Conservation (phyloP, 1,140 invertebrate genomes). For the Magallana ariakensis region DNA sequence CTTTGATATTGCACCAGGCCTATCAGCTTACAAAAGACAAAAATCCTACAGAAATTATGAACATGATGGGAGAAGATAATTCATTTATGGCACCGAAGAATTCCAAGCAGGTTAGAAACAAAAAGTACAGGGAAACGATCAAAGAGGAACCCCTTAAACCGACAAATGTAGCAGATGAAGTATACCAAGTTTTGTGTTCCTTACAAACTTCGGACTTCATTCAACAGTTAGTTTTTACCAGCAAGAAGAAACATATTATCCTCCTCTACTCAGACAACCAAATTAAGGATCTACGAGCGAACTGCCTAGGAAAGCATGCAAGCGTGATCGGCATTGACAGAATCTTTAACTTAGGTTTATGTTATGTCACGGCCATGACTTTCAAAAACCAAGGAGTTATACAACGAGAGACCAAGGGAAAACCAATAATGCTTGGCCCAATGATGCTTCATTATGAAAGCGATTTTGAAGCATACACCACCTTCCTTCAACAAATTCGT, state of each 20-base stretch:
- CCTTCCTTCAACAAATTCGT: conserved; percentile 7
- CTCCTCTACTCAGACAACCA: too few relatives aligned
- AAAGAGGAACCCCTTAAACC: not conserved
- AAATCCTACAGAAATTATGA: not conserved
- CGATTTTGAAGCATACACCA: conserved; percentile 19
- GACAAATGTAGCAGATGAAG: conserved; percentile 44
- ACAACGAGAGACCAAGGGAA: conserved; percentile 33
- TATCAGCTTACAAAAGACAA: not conserved
- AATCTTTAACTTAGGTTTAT: too few relatives aligned
- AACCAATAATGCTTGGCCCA: conserved; percentile 49
- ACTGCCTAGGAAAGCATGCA: too few relatives aligned
- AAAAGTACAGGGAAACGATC: conserved; percentile 36
- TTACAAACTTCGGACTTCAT: too few relatives aligned
- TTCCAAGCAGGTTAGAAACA: conserved; percentile 24
- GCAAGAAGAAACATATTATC: too few relatives aligned
- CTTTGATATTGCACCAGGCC: not conserved
- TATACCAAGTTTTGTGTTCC: too few relatives aligned
- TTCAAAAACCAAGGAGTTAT: conserved; percentile 49
- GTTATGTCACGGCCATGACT: not conserved
- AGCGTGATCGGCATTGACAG: too few relatives aligned
- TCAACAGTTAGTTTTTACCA: too few relatives aligned
- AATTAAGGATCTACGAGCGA: too few relatives aligned
- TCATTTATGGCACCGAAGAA: conserved; percentile 24
- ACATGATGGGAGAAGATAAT: conserved; percentile 29
- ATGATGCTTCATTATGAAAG: conserved; percentile 55